phyloP scores from a whole-genome alignment of 2,888 invertebrate genomes.

The Ctena decussata region DNA sequence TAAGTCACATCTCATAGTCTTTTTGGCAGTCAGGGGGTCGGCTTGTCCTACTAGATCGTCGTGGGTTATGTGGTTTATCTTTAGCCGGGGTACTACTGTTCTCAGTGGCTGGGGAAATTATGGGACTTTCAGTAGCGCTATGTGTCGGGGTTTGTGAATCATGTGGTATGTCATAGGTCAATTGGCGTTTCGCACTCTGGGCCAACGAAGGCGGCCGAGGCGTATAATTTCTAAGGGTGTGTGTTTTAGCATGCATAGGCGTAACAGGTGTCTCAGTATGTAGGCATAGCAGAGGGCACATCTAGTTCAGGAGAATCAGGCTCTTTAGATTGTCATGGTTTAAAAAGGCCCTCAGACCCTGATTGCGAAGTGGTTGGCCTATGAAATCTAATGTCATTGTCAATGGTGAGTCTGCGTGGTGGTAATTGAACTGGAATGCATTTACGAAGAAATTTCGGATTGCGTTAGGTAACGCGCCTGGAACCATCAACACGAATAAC shows the following conservation, averaged over 20 bases:
- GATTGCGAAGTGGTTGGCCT: neutral
- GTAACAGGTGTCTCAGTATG: neutral
- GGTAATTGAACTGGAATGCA: neutral
- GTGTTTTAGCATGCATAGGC: neutral
- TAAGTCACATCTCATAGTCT: neutral
- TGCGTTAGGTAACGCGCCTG: neutral
- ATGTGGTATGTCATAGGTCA: neutral
- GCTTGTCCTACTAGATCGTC: neutral
- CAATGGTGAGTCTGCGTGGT: neutral
- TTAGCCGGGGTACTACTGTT: neutral
- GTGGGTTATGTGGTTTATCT: neutral
- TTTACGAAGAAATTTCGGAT: neutral
- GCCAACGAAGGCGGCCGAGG: neutral
- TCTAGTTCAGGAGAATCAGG: neutral
- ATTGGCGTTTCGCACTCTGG: neutral
- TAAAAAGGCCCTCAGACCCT: neutral
- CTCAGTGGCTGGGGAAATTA: neutral
- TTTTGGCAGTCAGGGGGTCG: neutral
- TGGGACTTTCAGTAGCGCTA: neutral
- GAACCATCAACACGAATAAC: neutral
- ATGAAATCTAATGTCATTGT: neutral
- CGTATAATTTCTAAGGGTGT: neutral
- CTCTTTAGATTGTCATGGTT: neutral
- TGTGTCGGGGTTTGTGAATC: neutral
- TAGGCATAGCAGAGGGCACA: neutral